phyloP scores from a whole-genome alignment of 2,113 vertebrate genomes.

The Aythya baeri region DNA sequence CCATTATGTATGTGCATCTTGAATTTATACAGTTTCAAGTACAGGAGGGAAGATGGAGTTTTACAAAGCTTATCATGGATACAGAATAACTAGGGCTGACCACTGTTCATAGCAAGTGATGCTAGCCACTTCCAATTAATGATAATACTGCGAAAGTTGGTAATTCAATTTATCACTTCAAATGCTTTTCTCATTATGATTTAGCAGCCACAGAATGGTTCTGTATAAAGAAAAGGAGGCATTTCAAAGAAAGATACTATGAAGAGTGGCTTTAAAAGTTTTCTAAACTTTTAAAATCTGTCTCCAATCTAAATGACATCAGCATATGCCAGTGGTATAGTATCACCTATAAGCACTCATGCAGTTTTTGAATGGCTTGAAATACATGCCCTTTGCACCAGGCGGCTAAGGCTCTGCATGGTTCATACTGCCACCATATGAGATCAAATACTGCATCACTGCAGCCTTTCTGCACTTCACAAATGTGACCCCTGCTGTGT shows the following conservation, averaged over 20 bases:
- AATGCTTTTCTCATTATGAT: background rate
- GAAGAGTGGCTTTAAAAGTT: background rate
- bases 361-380: background rate
- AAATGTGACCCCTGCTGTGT: constrained; percentile 33
- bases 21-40: background rate
- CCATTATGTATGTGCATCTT: background rate
- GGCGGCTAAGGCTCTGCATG: background rate
- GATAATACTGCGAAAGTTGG: background rate
- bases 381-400: constrained; percentile 33
- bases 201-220: background rate
- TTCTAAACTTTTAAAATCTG: background rate
- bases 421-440: constrained; percentile 2
- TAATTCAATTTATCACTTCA: background rate
- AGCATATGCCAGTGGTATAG: background rate
- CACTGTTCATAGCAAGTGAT: background rate
- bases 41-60: background rate
- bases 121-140: background rate
- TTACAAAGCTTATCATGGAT: background rate
- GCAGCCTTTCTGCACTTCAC: constrained; percentile 31
- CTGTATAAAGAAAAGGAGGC: background rate
- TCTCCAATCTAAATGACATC: background rate
- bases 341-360: background rate
- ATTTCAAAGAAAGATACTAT: background rate
- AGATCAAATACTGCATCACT: constrained; percentile 45
- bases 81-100: background rate